Evolutionary conservation across 2,113 vertebrate genomes (phyloP), one percentile per base, ranked within the genome.

Genomic region (Erpornis zantholeuca): DNA sequence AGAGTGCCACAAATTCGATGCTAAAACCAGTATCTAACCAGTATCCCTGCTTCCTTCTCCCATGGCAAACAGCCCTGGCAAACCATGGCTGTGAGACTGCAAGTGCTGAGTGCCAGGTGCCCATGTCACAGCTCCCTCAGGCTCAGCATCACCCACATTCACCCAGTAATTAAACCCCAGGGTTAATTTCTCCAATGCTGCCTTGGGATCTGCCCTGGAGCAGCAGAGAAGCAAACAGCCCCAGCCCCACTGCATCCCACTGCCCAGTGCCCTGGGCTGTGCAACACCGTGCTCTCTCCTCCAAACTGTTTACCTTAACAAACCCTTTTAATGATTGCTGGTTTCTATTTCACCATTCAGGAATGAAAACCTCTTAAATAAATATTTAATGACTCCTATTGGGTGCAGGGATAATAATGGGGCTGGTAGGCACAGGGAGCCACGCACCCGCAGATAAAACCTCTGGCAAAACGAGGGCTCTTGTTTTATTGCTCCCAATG

Each of bases 361-460:
- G 31, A 63, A 70, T 3, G n/a, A 86, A 94, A 95, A 36, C 44
- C 60, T 70, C 81, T 75, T 52, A 68, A 94, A 91, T 95, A 94
- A 88, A 90, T 92, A 81, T 90, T 96, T 90, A 35, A 81, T 84
- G 64, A 17, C 27, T 45, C 24, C 71, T 81, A 0, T 47, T 71
- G 80, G 72, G 88, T 64, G 60, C 65, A 71, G 82, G 52, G 68
- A 16, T 54, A 79, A 9, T 65, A 57, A 63, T 31, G 63, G 93
- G 87, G 50, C 71, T 50, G 52, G 79, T 8, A 29, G 57, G 66
- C 68, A 52, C 11, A 1, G 2, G 2, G 47, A 90, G 42, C 76
- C 42, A 40, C 0, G 0, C 18, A 73, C 63, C 79, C 3, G 0
- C 86, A 75, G 68, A 93, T n/a, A 70, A 85, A 93, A 68, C 94